Evolutionary conservation across 2,797 vertebrate species (phyloP).

Genomic region (Microcaecilia unicolor): DNA sequence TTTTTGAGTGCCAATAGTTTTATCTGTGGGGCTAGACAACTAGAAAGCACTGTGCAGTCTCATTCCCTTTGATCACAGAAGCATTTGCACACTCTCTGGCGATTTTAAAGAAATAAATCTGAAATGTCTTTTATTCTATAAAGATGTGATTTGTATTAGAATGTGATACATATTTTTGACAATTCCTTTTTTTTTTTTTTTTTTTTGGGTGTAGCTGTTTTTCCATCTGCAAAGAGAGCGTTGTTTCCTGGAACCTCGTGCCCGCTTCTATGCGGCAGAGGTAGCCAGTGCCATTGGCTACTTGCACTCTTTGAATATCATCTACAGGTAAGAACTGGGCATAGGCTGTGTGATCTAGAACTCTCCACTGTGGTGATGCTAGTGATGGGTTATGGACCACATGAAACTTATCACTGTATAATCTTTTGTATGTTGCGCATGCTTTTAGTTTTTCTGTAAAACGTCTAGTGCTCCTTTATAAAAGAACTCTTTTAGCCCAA

Average conservation of each 20-base stretch:
- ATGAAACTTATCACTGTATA: background rate
- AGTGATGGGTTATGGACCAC: no score
- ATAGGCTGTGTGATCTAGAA: background rate
- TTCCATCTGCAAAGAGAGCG: conserved; percentile 91
- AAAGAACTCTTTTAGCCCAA: no score
- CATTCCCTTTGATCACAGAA: no score
- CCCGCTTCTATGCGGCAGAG: conserved; percentile 86
- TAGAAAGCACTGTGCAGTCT: no score
- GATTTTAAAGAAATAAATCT: no score
- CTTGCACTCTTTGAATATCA: conserved; percentile 90
- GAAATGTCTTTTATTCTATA: no score
- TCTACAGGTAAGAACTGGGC: conserved; percentile 81
- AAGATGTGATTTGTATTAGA: background rate
- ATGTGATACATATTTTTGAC: background rate
- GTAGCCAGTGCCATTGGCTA: conserved; percentile 92
- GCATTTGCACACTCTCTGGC: no score
- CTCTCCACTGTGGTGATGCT: background rate
- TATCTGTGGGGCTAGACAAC: no score
- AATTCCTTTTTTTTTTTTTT: background rate
- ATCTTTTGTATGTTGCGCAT: background rate
- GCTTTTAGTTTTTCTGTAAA: no score
- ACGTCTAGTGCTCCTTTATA: no score
- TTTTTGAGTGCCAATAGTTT: no score
- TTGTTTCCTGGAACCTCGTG: conserved; percentile 85
- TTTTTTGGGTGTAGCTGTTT: conserved; percentile 65